These are phyloP conservation scores for Alouatta palliata DNA, from an alignment of 2,113 vertebrate species.

Conservation along the genomic window DNA sequence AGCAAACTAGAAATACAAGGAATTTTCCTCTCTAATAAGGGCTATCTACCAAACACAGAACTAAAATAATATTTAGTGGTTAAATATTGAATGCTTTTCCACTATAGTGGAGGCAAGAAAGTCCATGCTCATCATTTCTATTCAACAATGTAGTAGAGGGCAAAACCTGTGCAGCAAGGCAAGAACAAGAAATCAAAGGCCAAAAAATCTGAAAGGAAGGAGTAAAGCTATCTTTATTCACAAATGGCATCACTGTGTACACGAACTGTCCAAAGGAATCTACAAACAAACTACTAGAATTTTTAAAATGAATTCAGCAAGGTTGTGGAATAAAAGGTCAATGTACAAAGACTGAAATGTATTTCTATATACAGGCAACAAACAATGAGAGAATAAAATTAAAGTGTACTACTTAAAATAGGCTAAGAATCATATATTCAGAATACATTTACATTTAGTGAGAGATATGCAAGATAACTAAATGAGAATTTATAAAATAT, in stretches of 20 bases:
- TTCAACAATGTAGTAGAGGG: background rate
- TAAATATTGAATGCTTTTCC: background rate
- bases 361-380: background rate
- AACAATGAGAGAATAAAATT: background rate
- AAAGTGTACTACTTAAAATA: background rate
- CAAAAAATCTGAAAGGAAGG: too few species aligned
- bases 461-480: background rate
- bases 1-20: background rate
- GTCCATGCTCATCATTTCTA: background rate
- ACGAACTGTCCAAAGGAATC: background rate
- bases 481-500: background rate
- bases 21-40: background rate
- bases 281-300: background rate
- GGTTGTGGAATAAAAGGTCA: background rate
- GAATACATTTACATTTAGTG: background rate
- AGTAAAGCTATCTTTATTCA: too few species aligned
- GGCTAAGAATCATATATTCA: background rate
- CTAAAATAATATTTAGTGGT: background rate
- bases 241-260: background rate
- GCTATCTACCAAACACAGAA: background rate
- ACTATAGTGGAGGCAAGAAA: background rate
- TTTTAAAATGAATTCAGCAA: background rate
- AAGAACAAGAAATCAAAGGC: too few species aligned
- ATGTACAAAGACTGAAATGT: background rate
- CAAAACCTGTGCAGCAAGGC: background rate